Percentiles rank a stretch among this genome's conserved stretches.
These are phyloP conservation scores for Hermetia illucens DNA, from an alignment of 1,140 invertebrate genomes.

Conservation along the genomic window DNA sequence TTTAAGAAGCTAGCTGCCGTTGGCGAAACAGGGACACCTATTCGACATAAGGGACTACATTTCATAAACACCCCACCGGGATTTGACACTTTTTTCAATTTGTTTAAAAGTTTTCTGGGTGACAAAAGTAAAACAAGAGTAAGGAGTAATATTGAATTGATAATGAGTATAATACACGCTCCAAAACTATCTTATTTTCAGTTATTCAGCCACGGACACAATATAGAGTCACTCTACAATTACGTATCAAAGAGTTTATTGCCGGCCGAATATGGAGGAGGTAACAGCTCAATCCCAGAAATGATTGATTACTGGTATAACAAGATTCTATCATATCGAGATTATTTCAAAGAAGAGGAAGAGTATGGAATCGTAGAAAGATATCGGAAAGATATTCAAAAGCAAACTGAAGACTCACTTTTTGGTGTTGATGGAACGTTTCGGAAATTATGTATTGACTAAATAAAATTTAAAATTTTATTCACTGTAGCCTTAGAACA, in stretches of 20 bases:
- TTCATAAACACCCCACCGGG: conserved; percentile 35
- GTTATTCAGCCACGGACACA: conserved; percentile 38
- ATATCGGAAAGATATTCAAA: conserved; percentile 35
- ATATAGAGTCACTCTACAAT: conserved; percentile 29
- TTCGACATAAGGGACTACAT: conserved; percentile 37
- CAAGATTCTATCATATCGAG: conserved; percentile 32
- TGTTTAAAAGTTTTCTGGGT: conserved; percentile 34
- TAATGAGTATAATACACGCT: neutral
- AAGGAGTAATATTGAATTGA: conserved; percentile 6
- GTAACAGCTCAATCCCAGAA: conserved; percentile 30
- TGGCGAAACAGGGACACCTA: conserved; percentile 36
- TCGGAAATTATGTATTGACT: conserved; percentile 26
- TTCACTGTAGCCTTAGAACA: neutral
- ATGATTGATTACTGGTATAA: conserved; percentile 37
- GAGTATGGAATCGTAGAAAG: conserved; percentile 38
- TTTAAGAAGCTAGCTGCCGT: conserved; percentile 35
- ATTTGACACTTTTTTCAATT: conserved; percentile 34
- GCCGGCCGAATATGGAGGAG: conserved; percentile 41
- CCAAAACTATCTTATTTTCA: neutral
- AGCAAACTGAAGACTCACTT: conserved; percentile 32
- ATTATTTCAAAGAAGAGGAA: conserved; percentile 35
- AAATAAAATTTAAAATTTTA: conserved; percentile 1
- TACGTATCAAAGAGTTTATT: conserved; percentile 32
- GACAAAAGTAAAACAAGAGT: conserved; percentile 36
- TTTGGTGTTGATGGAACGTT: conserved; percentile 44